Evolutionary conservation across 2,888 invertebrate species (phyloP).

Genomic region (Cyrtodaria siliqua): DNA sequence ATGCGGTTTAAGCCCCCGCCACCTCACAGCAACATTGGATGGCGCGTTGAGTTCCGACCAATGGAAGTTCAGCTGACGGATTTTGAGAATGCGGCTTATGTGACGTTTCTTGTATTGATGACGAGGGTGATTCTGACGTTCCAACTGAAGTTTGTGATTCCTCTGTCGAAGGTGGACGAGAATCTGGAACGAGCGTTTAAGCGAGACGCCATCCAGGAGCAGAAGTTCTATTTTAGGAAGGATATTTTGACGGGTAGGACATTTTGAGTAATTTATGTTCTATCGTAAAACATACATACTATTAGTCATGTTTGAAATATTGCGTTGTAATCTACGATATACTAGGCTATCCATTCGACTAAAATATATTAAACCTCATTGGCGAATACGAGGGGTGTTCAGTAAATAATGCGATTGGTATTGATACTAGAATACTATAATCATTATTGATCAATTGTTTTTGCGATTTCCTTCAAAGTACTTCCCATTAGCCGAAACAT

Average conservation of each 20-base stretch:
- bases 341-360: no score
- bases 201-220: conserved; percentile 93
- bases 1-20: conserved; percentile 99
- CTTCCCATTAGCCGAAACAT: no score
- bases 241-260: conserved; percentile 81
- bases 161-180: conserved; percentile 97
- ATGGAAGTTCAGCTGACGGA: conserved; percentile 97
- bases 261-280: no score
- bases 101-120: conserved; percentile 98
- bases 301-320: no score
- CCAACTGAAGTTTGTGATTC: conserved; percentile 97
- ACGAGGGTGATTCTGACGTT: conserved; percentile 99
- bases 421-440: no score
- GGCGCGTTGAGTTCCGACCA: conserved; percentile 99
- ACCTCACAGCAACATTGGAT: conserved; percentile 96
- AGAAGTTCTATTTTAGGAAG: conserved; percentile 95
- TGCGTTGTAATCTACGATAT: no score
- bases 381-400: no score
- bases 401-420: no score
- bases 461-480: no score
- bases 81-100: conserved; percentile 99
- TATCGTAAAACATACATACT: no score
- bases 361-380: no score
- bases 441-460: no score
- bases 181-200: conserved; percentile 98